Percentiles rank a stretch among this genome's conserved stretches.
phyloP scores from a whole-genome alignment of 2,113 vertebrate genomes.

The Oryctolagus cuniculus region mOryCun1.1 NC_091436.1:82443501-82444000 shows the following conservation, averaged over 20 bases:
- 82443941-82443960: background rate
- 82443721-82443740: too few relatives aligned
- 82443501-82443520: background rate
- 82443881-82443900: background rate
- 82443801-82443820: background rate
- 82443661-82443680: too few relatives aligned
- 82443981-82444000: background rate
- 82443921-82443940: background rate
- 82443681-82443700: too few relatives aligned
- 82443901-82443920: constrained; percentile 23
- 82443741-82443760: too few relatives aligned
- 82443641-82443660: too few relatives aligned
- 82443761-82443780: too few relatives aligned
- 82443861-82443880: too few relatives aligned
- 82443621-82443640: too few relatives aligned
- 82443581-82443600: background rate
- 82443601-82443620: background rate
- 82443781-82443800: too few relatives aligned
- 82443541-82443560: background rate
- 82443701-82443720: too few relatives aligned
- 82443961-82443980: background rate
- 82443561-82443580: background rate
- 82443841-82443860: background rate
- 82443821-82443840: background rate
- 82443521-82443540: background rate